phyloP scores from a whole-genome alignment of 2,113 vertebrate genomes.

The Oriolus oriolus region DNA sequence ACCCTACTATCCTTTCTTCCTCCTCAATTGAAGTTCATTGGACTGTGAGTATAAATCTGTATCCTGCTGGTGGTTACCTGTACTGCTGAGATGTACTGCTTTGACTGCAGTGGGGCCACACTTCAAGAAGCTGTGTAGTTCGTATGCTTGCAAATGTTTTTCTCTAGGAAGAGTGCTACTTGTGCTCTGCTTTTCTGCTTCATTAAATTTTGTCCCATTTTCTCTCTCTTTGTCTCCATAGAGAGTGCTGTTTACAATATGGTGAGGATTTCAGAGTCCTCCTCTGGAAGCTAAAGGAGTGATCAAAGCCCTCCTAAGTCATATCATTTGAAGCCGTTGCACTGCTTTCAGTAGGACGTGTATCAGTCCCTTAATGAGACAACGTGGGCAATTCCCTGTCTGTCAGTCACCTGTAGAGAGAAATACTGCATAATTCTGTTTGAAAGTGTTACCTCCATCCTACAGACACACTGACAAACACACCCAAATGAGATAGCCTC shows the following conservation, averaged over 20 bases:
- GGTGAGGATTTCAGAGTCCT: neutral
- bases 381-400: neutral
- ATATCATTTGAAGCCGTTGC: neutral
- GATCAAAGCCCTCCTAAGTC: neutral
- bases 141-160: neutral
- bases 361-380: neutral
- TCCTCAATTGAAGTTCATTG: constrained; percentile 95
- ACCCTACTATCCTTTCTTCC: constrained; percentile 94
- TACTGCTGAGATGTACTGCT: neutral
- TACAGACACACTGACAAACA: neutral
- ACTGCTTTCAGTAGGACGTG: neutral
- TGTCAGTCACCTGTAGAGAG: neutral
- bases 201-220: neutral
- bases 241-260: neutral
- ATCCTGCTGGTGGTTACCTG: neutral
- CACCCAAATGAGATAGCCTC: neutral
- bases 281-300: neutral
- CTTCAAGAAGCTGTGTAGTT: neutral
- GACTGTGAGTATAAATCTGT: constrained; percentile 84
- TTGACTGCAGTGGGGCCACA: neutral
- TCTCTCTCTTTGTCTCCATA: neutral
- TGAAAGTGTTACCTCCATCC: neutral
- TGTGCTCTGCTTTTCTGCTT: neutral
- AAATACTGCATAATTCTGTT: neutral
- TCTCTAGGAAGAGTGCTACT: neutral